Percentiles rank a stretch among this genome's conserved stretches.
phyloP scores from a whole-genome alignment of 2,113 vertebrate genomes.

The Gallinago media region DNA sequence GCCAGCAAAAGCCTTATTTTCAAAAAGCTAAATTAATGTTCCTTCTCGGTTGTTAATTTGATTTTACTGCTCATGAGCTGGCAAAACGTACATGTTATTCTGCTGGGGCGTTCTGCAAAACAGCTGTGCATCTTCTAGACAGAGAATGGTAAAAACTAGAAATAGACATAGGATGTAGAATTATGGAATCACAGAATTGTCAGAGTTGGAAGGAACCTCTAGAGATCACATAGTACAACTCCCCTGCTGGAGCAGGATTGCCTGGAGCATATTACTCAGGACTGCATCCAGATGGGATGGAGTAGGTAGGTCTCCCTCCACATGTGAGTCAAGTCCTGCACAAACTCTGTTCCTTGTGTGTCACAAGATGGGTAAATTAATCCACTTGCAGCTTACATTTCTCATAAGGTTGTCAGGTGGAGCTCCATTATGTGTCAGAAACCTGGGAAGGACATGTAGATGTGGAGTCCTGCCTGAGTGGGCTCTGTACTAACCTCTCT shows the following conservation, averaged over 20 bases:
- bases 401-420: background rate
- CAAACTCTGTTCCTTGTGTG: background rate
- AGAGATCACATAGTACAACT: no score
- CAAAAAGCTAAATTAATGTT: slow-evolving; percentile 22
- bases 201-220: no score
- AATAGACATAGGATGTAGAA: background rate
- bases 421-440: background rate
- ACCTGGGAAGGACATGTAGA: background rate
- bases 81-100: background rate
- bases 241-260: no score
- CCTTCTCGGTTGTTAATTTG: slow-evolving; percentile 24
- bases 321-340: background rate
- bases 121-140: background rate
- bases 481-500: background rate
- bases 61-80: slow-evolving; percentile 35
- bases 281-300: no score
- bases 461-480: fast-evolving
- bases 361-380: background rate
- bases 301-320: background rate
- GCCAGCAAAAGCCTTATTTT: slow-evolving; percentile 32
- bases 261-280: no score
- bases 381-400: background rate
- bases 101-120: background rate
- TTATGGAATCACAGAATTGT: no score
- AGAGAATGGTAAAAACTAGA: background rate